Percentiles rank a stretch among this genome's conserved stretches.
These are phyloP conservation scores for Petrophora chlorosata DNA, from an alignment of 2,888 invertebrate species.

Conservation along the genomic window DNA sequence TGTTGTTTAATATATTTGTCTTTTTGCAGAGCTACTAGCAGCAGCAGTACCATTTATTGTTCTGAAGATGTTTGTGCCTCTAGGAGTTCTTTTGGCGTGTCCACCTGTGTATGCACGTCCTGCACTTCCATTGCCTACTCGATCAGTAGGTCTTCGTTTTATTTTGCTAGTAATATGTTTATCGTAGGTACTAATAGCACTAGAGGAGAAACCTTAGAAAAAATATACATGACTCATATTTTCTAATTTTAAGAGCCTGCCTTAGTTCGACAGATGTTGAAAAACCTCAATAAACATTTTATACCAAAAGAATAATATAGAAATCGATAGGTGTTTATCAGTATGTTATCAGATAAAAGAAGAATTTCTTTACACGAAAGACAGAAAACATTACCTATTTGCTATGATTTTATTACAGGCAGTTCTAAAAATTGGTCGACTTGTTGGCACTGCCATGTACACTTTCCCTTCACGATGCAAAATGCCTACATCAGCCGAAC, in stretches of 20 bases:
- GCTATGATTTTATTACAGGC: slow-evolving; percentile 46
- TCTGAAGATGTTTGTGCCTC: slow-evolving; percentile 66
- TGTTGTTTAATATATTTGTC: background rate
- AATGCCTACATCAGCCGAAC: slow-evolving; percentile 60
- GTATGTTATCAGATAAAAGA: no score
- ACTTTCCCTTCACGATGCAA: slow-evolving; percentile 43
- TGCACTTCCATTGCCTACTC: slow-evolving; percentile 64
- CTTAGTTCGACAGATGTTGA: no score
- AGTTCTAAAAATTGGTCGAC: slow-evolving; percentile 59
- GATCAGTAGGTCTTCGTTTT: slow-evolving; percentile 50
- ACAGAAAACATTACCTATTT: background rate
- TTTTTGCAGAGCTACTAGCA: slow-evolving; percentile 52
- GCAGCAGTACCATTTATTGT: slow-evolving; percentile 56
- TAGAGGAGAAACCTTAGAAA: no score
- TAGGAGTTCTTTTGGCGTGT: slow-evolving; percentile 60
- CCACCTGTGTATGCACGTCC: slow-evolving; percentile 68
- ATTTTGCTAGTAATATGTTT: background rate
- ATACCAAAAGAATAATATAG: no score
- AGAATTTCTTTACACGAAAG: background rate
- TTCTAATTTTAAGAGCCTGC: no score
- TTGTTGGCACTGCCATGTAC: slow-evolving; percentile 46
- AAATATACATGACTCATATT: no score
- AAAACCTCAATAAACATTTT: no score
- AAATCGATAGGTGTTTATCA: no score
- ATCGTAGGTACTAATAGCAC: no score